Conservation (phyloP, 2,797 vertebrate genomes). For the Sandelia bainsii region DNA sequence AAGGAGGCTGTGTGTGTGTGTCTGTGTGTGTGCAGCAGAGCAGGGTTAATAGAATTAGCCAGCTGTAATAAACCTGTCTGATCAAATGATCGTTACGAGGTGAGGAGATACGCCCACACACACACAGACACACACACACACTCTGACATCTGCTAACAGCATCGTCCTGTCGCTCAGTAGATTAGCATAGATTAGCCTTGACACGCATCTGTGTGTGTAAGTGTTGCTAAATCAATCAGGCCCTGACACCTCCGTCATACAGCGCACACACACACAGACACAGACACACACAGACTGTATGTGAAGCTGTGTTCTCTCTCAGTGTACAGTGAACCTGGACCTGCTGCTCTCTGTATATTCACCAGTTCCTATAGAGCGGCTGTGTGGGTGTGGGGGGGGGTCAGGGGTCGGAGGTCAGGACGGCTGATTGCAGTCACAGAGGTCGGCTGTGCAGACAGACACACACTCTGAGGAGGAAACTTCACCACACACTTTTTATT, state of each 20-base stretch:
- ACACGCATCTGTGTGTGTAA: slow-evolving; percentile 44
- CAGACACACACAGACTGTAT: slow-evolving; percentile 19
- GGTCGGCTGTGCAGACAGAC: neutral
- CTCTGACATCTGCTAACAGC: slow-evolving; percentile 43
- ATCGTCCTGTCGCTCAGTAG: slow-evolving; percentile 57
- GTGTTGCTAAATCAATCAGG: slow-evolving; percentile 56
- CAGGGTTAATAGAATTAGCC: slow-evolving; percentile 61
- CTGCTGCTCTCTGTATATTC: slow-evolving; percentile 5
- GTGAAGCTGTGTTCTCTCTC: no score
- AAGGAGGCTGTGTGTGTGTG: slow-evolving; percentile 16
- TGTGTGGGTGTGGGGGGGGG: neutral
- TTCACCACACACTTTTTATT: no score
- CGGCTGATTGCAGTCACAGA: slow-evolving; percentile 22
- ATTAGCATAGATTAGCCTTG: slow-evolving; percentile 70
- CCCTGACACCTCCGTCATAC: slow-evolving; percentile 41
- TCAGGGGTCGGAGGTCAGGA: slow-evolving; percentile 28
- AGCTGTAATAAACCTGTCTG: slow-evolving; percentile 63
- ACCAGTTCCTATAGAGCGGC: neutral
- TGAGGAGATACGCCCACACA: slow-evolving; percentile 18
- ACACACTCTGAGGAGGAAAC: no score
- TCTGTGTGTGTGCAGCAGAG: slow-evolving; percentile 34
- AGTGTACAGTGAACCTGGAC: neutral
- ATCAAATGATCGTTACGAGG: slow-evolving; percentile 61
- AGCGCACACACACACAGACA: slow-evolving; percentile 24
- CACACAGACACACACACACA: slow-evolving; percentile 20